Percentiles rank a stretch among this genome's conserved stretches.
phyloP scores from a whole-genome alignment of 2,113 vertebrate genomes.

The Cynoglossus semilaevis region DNA sequence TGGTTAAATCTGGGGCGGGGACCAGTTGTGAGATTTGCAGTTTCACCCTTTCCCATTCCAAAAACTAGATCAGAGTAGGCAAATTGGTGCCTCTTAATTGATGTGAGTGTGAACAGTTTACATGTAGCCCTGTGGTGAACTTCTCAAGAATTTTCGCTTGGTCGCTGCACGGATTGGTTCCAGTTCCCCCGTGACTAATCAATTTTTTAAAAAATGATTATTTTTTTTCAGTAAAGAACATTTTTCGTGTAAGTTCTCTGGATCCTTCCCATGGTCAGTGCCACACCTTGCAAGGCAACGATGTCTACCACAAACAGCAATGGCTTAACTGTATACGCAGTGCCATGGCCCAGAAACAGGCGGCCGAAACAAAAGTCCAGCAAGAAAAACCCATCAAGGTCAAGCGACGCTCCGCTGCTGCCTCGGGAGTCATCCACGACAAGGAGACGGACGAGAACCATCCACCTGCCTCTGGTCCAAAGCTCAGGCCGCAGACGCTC shows the following conservation, averaged over 20 bases:
- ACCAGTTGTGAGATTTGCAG: too few relatives aligned
- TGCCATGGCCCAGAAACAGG: constrained; percentile 71
- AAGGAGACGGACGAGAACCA: constrained; percentile 58
- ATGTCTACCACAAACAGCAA: constrained; percentile 96
- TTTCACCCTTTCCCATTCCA: too few relatives aligned
- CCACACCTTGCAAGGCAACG: constrained; percentile 91
- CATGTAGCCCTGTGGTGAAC: too few relatives aligned
- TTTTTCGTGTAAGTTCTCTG: constrained; percentile 88
- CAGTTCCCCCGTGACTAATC: too few relatives aligned
- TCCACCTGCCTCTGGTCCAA: constrained; percentile 36
- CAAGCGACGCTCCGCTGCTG: constrained; percentile 32
- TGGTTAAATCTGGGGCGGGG: too few relatives aligned
- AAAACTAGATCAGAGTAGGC: too few relatives aligned
- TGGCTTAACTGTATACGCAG: constrained; percentile 90
- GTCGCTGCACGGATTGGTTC: too few relatives aligned
- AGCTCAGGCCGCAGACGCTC: constrained; percentile 58
- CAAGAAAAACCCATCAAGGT: constrained; percentile 5
- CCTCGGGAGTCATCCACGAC: constrained; percentile 12
- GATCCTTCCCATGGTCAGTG: constrained; percentile 83
- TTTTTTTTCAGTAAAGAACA: constrained; percentile 84
- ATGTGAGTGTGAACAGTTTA: too few relatives aligned
- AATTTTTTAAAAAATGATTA: background rate
- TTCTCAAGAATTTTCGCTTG: too few relatives aligned
- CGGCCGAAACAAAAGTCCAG: constrained; percentile 10
- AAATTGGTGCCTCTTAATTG: too few relatives aligned